Evolutionary conservation across 2,888 invertebrate species (phyloP), one percentile per base, ranked within the genome.

Genomic region (Rhagonycha lutea): DNA sequence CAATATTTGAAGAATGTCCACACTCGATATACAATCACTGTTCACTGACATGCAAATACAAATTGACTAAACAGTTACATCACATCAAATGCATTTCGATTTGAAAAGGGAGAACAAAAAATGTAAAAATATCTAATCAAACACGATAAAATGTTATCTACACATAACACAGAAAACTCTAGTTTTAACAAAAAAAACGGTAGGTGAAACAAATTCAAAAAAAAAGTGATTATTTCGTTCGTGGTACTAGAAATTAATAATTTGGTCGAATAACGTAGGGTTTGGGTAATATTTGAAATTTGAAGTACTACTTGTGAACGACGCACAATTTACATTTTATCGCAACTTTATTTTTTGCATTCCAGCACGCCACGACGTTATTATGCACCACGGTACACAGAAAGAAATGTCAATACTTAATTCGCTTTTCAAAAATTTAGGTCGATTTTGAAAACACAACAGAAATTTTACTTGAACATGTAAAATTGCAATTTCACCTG

Each of bases 1-100:
- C 32, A 68, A 71, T 68, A 74, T 74, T 28, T 70, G 8, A 63
- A 68, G 62, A 71, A 74, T 74, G 70, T 71, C 61, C 74, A 68
- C 70, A 70, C 74, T 70, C 7, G 70, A 70, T 18, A 70, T 18
- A 68, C 68, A 71, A 68, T n/a, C 68, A 71, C 28, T n/a, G 70
- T 71, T 68, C 71, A 74, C 68, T 70, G 68, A 71, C 18, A 29
- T 61, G 47, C n/a, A 47, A 47, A 47, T 47, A n/a, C 2, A n/a
- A 1, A 47, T 47, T 47, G 47, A 47, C 47, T 47, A 47, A 47
- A 47, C 47, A 12, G 47, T 47, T 47, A 47, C 47, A 47, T 47
- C 47, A 47, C 47, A 47, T 47, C n/a, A 12, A 47, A n/a, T 47
- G 47, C 47, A 47, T n/a, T 47, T 47, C n/a, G 47, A 47, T 47